Conservation (phyloP, 2,797 vertebrate species). For the Clangula hyemalis region DNA sequence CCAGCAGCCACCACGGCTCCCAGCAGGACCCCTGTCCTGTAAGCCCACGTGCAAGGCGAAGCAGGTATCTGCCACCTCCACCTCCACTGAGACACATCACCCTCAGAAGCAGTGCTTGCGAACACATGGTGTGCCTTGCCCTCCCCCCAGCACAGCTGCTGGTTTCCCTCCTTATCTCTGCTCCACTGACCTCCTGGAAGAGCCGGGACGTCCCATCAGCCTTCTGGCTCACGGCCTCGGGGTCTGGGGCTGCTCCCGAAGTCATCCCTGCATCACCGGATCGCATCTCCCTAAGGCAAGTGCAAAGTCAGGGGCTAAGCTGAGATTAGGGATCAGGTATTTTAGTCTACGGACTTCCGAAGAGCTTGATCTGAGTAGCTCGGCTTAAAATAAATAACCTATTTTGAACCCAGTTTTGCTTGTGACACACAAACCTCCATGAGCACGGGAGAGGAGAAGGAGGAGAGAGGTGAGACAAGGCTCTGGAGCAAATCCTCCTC, state of each 20-base stretch:
- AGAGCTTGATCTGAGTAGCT: constrained; percentile 11
- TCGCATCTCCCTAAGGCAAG: not conserved
- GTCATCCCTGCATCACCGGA: not conserved
- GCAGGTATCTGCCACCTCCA: rapidly evolving
- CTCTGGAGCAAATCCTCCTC: not conserved
- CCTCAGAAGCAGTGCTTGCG: not conserved
- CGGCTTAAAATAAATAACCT: constrained; percentile 62
- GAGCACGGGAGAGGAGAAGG: not conserved
- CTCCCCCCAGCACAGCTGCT: not conserved
- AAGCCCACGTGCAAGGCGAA: not conserved
- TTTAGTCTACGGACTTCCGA: constrained; percentile 27
- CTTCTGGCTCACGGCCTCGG: rapidly evolving
- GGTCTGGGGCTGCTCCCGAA: rapidly evolving
- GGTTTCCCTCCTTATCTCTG: not conserved
- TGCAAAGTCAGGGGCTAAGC: constrained; percentile 45
- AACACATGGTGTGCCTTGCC: rapidly evolving
- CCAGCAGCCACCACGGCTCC: not conserved
- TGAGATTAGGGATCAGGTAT: constrained; percentile 61
- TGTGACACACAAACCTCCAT: not conserved
- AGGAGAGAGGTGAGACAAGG: not conserved
- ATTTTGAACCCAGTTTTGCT: not conserved
- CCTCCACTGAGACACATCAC: not conserved
- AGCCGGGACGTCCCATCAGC: not conserved
- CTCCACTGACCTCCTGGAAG: not conserved
- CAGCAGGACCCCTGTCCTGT: not conserved